Base-by-base conservation (phyloP, 2,113 vertebrate genomes). In the Cranoglanis bouderius region DNA sequence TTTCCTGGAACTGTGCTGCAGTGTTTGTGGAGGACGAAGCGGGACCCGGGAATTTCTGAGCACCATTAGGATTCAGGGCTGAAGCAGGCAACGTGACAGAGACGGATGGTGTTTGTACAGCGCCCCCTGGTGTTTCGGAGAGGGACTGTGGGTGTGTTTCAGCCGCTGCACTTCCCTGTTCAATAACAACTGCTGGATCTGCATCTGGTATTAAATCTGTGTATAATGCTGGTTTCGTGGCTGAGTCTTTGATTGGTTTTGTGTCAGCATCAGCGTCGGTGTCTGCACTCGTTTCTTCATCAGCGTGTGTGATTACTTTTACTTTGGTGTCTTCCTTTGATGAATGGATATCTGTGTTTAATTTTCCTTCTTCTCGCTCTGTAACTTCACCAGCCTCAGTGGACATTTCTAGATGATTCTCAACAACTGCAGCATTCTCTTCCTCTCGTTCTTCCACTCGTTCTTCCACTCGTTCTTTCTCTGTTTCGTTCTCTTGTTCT, bases 1-100 rank as follows among this genome's bases (percentile, higher is more conserved):
- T 92, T 38, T 96, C 95, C 90, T 96, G 94, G 89, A 96, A 96
- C 87, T 92, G 92, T 19, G 51, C 70, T 26, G 80, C n/a, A 13
- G 80, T 1, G 63, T 67, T 90, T 1, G 19, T n/a, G 55, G 75
- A 24, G 43, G 24, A 32, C 12, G 49, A 38, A 2, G 46, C 32
- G 49, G 10, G 24, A 18, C 3, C 85, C 6, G 32, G 85, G 9
- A 32, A 57, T 43, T 75, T 86, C 70, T 86, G 67, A 26, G 49
- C 53, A 26, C 67, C 53, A 35, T 86, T 75, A 16, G 49, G 49
- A 53, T 74, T 74, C 32, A 8, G 24, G 18, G 46, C 65, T 55
- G 84, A 74, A 72, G 65, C 18, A 18, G 59, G 21, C 32, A 12
- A 21, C 7, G 85, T 53, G 26, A 5, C 0, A 16, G 65, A 59